Evolutionary conservation across 1,140 invertebrate genomes (phyloP).

Genomic region (Eumeta japonica): DNA sequence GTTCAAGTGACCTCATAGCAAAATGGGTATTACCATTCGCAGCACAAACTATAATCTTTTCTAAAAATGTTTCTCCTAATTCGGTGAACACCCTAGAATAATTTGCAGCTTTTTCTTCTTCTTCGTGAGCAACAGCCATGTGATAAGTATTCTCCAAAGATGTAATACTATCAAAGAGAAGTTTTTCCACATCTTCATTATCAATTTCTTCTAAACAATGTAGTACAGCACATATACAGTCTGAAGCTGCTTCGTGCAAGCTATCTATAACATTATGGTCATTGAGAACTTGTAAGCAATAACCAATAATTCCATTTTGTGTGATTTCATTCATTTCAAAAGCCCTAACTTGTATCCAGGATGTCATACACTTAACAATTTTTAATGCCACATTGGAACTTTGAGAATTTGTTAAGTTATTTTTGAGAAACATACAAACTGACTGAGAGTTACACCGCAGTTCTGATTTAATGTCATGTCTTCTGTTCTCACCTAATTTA

Average conservation of each 20-base stretch:
- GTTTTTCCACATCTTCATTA: constrained; percentile 65
- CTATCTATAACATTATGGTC: constrained; percentile 65
- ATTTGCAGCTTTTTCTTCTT: constrained; percentile 86
- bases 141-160: constrained; percentile 85
- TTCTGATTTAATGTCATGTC: constrained; percentile 79
- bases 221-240: constrained; percentile 86
- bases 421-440: constrained; percentile 74
- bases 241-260: constrained; percentile 87
- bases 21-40: constrained; percentile 67
- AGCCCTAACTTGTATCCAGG: constrained; percentile 74
- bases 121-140: constrained; percentile 87
- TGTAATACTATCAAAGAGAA: constrained; percentile 80
- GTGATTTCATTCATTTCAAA: constrained; percentile 66
- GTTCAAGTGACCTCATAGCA: constrained; percentile 82
- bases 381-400: constrained; percentile 58
- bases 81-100: constrained; percentile 95
- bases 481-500: constrained; percentile 85
- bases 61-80: constrained; percentile 86
- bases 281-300: constrained; percentile 69
- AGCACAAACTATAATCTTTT: constrained; percentile 71
- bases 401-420: constrained; percentile 64
- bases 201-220: constrained; percentile 76
- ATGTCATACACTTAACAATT: constrained; percentile 76
- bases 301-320: constrained; percentile 67
- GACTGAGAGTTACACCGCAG: constrained; percentile 67